Evolutionary conservation across 2,888 invertebrate genomes (phyloP).

Genomic region (Aquatica leii): DNA sequence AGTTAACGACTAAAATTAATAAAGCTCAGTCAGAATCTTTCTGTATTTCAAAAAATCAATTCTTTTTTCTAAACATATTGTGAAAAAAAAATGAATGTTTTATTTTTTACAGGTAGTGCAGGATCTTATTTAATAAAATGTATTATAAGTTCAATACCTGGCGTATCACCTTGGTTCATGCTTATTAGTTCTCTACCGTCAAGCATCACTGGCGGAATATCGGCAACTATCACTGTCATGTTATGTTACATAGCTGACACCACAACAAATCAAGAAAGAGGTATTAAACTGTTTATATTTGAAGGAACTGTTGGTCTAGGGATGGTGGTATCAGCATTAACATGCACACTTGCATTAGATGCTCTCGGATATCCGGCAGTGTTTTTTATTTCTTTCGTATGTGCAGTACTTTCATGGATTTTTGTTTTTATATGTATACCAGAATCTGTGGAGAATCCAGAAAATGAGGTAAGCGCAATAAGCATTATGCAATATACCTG

Average conservation of each 20-base stretch:
- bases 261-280: conserved; percentile 67
- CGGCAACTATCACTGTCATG: conserved; percentile 67
- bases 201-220: conserved; percentile 69
- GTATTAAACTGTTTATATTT: conserved; percentile 71
- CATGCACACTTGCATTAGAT: conserved; percentile 68
- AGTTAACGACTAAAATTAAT: no score
- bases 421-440: conserved; percentile 63
- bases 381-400: conserved; percentile 60
- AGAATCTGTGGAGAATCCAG: conserved; percentile 61
- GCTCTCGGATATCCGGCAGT: conserved; percentile 65
- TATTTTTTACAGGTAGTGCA: conserved; percentile 14
- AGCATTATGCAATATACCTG: no score
- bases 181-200: conserved; percentile 67
- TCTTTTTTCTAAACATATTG: no score
- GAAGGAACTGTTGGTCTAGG: conserved; percentile 70
- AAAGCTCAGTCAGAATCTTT: no score
- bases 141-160: conserved; percentile 26
- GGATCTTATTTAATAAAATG: conserved; percentile 12
- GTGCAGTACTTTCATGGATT: conserved; percentile 61
- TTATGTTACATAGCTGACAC: conserved; percentile 69
- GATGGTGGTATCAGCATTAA: conserved; percentile 68
- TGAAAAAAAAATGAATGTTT: no score
- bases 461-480: conserved; percentile 21
- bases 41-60: no score
- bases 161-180: conserved; percentile 57